Evolutionary conservation across 2,888 invertebrate species (phyloP).

Genomic region (Rhamnusium bicolor): DNA sequence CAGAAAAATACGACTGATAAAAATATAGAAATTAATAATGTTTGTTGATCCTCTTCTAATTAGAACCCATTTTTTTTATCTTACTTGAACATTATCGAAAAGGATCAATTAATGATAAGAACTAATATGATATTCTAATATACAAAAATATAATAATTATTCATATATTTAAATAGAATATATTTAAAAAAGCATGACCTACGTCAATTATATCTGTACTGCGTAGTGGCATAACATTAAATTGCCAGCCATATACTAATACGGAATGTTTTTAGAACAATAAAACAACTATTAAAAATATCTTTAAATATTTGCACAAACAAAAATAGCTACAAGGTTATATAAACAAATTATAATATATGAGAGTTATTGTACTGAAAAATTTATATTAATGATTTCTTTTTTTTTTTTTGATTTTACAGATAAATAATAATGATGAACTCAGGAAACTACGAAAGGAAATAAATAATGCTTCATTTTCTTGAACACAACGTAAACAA

Average conservation of each 20-base stretch:
- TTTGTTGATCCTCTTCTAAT: slow-evolving; percentile 6
- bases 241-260: background rate
- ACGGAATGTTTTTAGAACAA: slow-evolving; percentile 1
- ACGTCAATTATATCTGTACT: background rate
- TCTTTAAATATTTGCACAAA: slow-evolving; percentile 10
- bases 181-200: slow-evolving; percentile 3
- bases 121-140: too few species aligned
- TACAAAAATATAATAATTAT: too few species aligned
- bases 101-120: slow-evolving; percentile 24
- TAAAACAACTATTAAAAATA: slow-evolving; percentile 9
- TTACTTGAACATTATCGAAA: slow-evolving; percentile 16
- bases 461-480: too few species aligned
- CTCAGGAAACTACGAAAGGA: too few species aligned
- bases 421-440: too few species aligned
- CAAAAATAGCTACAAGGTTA: slow-evolving; percentile 15
- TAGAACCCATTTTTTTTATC: slow-evolving; percentile 5
- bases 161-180: background rate
- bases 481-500: background rate
- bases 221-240: background rate
- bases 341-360: background rate
- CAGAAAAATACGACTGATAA: slow-evolving; percentile 3
- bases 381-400: too few species aligned
- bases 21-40: slow-evolving; percentile 7
- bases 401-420: too few species aligned
- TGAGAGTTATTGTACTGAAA: background rate